These are phyloP conservation scores for Cetoscarus ocellatus DNA, from an alignment of 2,797 vertebrate species.

Conservation along the genomic window DNA sequence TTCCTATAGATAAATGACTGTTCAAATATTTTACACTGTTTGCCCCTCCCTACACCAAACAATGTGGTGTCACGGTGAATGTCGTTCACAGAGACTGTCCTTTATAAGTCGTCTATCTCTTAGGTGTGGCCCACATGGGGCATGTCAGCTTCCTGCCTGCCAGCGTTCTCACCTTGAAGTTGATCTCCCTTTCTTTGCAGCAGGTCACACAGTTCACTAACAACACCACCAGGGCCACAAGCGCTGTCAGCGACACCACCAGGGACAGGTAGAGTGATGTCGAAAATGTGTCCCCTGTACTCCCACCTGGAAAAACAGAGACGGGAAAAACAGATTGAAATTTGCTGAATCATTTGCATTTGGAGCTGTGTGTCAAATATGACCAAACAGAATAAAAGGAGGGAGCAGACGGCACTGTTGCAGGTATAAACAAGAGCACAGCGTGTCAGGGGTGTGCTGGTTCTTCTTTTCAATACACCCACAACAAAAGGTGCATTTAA, in stretches of 20 bases:
- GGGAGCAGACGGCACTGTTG: conserved; percentile 1
- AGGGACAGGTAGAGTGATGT: conserved; percentile 80
- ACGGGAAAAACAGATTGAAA: conserved; percentile 23
- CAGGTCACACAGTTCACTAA: conserved; percentile 94
- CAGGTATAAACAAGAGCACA: conserved; percentile 17
- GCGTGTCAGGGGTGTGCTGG: conserved; percentile 16
- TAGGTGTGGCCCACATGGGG: not conserved
- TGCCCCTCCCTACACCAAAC: not conserved
- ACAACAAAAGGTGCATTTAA: conserved; percentile 37
- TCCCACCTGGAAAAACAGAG: conserved; percentile 67
- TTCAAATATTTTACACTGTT: no score
- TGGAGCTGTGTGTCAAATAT: conserved; percentile 1
- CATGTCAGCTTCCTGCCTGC: conserved; percentile 11
- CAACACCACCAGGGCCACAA: conserved; percentile 87
- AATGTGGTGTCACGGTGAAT: not conserved
- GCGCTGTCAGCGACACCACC: conserved; percentile 86
- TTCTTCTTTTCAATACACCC: conserved; percentile 30
- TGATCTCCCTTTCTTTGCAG: conserved; percentile 96
- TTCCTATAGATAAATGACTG: no score
- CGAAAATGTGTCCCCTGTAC: conserved; percentile 70
- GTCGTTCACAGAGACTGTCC: not conserved
- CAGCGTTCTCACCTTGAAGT: conserved; percentile 93
- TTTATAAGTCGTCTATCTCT: not conserved
- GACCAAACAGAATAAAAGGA: not conserved
- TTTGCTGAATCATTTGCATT: conserved; percentile 26